Conservation (phyloP, 2,113 vertebrate genomes). For the Siphamia tubifer region DNA sequence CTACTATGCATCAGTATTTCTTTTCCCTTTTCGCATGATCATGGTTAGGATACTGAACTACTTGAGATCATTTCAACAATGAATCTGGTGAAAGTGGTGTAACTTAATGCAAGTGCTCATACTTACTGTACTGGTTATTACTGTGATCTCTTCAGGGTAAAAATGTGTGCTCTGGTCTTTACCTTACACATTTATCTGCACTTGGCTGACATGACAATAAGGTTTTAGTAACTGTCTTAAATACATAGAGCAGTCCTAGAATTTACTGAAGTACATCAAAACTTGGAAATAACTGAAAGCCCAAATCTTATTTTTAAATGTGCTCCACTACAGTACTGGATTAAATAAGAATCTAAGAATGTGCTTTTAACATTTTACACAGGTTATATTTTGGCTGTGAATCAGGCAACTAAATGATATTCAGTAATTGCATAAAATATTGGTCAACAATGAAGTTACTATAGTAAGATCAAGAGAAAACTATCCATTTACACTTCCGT, state of each 20-base stretch:
- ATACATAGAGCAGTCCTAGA: neutral
- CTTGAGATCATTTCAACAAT: slow-evolving; percentile 30
- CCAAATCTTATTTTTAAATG: slow-evolving; percentile 22
- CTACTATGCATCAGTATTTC: slow-evolving; percentile 45
- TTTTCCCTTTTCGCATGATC: slow-evolving; percentile 35
- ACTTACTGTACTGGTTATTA: slow-evolving; percentile 61
- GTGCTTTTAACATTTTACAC: too few species aligned
- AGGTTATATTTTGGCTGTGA: neutral
- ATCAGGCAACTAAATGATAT: neutral
- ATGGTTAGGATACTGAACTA: slow-evolving; percentile 31
- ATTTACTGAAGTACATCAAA: slow-evolving; percentile 21
- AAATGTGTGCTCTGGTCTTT: slow-evolving; percentile 23
- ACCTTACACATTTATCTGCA: slow-evolving; percentile 17
- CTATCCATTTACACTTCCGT: neutral
- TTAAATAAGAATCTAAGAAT: neutral
- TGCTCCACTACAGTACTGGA: neutral
- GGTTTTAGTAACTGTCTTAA: neutral
- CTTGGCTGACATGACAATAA: neutral
- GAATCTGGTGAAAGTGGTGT: slow-evolving; percentile 34
- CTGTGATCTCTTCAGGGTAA: slow-evolving; percentile 62
- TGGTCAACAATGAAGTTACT: neutral
- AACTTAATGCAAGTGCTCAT: slow-evolving; percentile 47
- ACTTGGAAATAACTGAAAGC: neutral
- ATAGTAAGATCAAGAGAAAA: neutral
- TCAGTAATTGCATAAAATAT: neutral